A percentile compares a stretch with the other conserved stretches of the same genome.
phyloP scores from a whole-genome alignment of 37 sponge, comb jelly and placozoan species.

The Spongia lamella region DNA sequence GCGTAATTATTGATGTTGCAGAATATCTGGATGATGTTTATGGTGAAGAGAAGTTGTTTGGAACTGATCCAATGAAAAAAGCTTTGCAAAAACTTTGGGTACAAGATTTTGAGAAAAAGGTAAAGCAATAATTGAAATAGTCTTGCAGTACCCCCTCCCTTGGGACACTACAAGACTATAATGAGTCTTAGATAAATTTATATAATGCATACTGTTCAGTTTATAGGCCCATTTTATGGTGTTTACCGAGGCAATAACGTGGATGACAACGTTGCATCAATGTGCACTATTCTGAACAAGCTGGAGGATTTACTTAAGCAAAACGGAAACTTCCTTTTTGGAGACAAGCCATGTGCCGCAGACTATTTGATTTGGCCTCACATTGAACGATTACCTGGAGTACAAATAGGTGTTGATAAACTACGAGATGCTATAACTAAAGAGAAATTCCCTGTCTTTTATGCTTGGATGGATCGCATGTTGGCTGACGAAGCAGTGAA shows the following conservation, averaged over 20 bases:
- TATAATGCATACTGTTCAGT: too few relatives aligned
- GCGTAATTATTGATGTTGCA: slow-evolving; percentile 1
- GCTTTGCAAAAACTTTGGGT: slow-evolving; percentile 46
- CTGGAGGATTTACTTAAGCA: slow-evolving; percentile 42
- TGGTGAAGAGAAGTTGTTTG: slow-evolving; percentile 38
- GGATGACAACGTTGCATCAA: slow-evolving; percentile 1
- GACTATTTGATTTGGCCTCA: slow-evolving; percentile 74
- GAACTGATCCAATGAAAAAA: slow-evolving; percentile 49
- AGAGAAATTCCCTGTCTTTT: slow-evolving; percentile 42
- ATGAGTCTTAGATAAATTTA: too few relatives aligned
- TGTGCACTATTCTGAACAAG: slow-evolving; percentile 27
- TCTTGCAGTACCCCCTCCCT: neutral
- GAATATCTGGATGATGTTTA: slow-evolving; percentile 73
- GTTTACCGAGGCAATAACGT: slow-evolving; percentile 18
- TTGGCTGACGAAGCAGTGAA: slow-evolving; percentile 53
- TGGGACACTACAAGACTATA: too few relatives aligned
- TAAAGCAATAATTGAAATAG: slow-evolving; percentile 12
- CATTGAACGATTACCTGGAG: slow-evolving; percentile 49
- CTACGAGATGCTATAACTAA: neutral
- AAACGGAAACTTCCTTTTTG: slow-evolving; percentile 35
- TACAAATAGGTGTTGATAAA: neutral
- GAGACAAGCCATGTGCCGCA: slow-evolving; percentile 44
- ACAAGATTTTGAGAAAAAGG: slow-evolving; percentile 54
- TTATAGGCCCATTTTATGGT: slow-evolving; percentile 53
- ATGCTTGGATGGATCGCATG: slow-evolving; percentile 54